These are phyloP conservation scores for Heterotilapia buettikoferi DNA, from an alignment of 2,113 vertebrate genomes.

Conservation along the genomic window DNA sequence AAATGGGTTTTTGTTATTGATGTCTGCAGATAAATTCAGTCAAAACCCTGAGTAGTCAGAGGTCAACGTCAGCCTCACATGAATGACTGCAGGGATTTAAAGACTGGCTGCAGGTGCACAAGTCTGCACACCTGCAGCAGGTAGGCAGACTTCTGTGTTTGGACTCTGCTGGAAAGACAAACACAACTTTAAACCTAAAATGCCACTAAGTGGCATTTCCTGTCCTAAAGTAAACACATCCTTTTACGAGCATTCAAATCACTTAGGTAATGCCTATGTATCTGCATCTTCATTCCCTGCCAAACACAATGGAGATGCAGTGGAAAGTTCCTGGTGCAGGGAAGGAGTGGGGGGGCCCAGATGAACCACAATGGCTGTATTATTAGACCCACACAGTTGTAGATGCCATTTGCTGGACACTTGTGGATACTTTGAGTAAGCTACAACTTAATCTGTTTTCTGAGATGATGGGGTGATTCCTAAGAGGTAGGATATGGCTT, in stretches of 20 bases:
- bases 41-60: not conserved
- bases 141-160: not conserved
- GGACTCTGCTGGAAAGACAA: not conserved
- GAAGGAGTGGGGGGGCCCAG: not conserved
- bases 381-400: not conserved
- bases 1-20: conserved; percentile 3
- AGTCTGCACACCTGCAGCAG: not conserved
- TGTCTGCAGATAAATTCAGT: conserved; percentile 4
- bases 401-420: conserved; percentile 1
- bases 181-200: not conserved
- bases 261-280: not conserved
- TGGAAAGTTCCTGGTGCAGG: conserved; percentile 53
- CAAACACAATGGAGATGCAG: conserved; percentile 12
- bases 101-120: not conserved
- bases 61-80: conserved; percentile 22
- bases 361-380: conserved; percentile 26
- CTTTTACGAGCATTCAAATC: not conserved
- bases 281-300: not conserved
- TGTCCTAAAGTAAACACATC: not conserved
- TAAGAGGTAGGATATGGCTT: not conserved
- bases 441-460: not conserved
- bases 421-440: not conserved
- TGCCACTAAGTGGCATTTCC: not conserved
- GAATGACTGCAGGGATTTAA: not conserved
- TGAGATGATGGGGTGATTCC: not conserved